Evolutionary conservation across 2,888 invertebrate species (phyloP).

Genomic region (Sussaba pulchella): DNA sequence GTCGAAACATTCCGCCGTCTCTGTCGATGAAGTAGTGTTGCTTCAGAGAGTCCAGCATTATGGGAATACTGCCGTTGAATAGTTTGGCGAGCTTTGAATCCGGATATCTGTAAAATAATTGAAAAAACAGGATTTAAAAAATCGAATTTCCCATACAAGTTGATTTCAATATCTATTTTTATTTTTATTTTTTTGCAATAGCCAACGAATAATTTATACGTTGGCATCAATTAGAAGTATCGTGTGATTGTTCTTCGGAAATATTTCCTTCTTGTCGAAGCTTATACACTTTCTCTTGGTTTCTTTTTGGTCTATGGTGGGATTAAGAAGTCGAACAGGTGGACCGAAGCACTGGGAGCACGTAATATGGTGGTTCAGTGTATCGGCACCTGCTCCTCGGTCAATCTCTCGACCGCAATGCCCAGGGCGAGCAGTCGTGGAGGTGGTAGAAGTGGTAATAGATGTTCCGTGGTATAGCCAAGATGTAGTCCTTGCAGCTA

Average conservation of each 20-base stretch:
- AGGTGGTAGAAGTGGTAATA: not conserved
- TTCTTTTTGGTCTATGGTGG: not conserved
- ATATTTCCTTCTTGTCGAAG: not conserved
- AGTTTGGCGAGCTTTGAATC: slow-evolving; percentile 96
- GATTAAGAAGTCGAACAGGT: slow-evolving; percentile 37
- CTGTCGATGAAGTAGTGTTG: slow-evolving; percentile 99
- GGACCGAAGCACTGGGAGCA: slow-evolving; percentile 41
- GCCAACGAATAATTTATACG: too few species aligned
- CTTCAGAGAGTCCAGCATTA: slow-evolving; percentile 97
- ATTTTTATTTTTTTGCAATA: too few species aligned
- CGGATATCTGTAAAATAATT: slow-evolving; percentile 90
- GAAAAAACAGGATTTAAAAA: slow-evolving; percentile 6
- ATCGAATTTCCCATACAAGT: not conserved
- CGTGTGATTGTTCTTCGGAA: too few species aligned
- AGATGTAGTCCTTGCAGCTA: slow-evolving; percentile 68
- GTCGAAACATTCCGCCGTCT: slow-evolving; percentile 98
- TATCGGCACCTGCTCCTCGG: slow-evolving; percentile 73
- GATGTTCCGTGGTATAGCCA: not conserved
- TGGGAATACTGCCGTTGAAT: slow-evolving; percentile 98
- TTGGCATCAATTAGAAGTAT: too few species aligned
- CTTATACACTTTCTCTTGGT: not conserved
- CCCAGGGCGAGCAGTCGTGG: slow-evolving; percentile 52
- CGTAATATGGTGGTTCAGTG: slow-evolving; percentile 50
- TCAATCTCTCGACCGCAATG: slow-evolving; percentile 59
- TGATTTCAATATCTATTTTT: too few species aligned